These are phyloP conservation scores for Bradypodion ventrale DNA, from an alignment of 2,797 vertebrate genomes.

Conservation along the genomic window DNA sequence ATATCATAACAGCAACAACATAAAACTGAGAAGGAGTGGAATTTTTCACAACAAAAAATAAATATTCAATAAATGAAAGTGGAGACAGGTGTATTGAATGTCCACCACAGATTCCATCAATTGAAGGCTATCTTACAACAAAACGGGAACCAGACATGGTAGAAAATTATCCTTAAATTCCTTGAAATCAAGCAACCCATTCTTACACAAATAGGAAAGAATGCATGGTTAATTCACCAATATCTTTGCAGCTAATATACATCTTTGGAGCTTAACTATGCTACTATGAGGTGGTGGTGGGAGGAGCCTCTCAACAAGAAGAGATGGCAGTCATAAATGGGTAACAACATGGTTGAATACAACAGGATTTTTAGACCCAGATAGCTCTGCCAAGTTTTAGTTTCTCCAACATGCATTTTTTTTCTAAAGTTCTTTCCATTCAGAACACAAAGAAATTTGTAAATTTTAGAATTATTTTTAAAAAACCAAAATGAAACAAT, in stretches of 20 bases:
- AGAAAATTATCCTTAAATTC: background rate
- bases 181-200: too few species aligned
- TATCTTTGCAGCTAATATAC: background rate
- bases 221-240: too few species aligned
- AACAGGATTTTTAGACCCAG: too few species aligned
- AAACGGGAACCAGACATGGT: background rate
- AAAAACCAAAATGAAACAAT: too few species aligned
- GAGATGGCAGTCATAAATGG: too few species aligned
- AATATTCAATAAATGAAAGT: background rate
- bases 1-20: background rate
- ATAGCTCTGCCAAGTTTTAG: background rate
- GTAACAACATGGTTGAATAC: too few species aligned
- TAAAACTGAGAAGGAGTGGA: too few species aligned
- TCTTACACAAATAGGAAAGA: background rate
- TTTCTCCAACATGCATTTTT: too few species aligned
- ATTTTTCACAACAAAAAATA: background rate
- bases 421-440: background rate
- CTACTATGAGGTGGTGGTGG: too few species aligned
- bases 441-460: background rate
- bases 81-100: background rate
- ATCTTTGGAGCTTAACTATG: background rate
- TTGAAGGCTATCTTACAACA: background rate
- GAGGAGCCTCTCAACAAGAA: too few species aligned
- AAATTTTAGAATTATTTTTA: too few species aligned
- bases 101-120: background rate